A percentile compares a stretch with the other conserved stretches of the same genome.
phyloP scores from a whole-genome alignment of 1,140 invertebrate species.

The Zaprionus vittiger region DNA sequence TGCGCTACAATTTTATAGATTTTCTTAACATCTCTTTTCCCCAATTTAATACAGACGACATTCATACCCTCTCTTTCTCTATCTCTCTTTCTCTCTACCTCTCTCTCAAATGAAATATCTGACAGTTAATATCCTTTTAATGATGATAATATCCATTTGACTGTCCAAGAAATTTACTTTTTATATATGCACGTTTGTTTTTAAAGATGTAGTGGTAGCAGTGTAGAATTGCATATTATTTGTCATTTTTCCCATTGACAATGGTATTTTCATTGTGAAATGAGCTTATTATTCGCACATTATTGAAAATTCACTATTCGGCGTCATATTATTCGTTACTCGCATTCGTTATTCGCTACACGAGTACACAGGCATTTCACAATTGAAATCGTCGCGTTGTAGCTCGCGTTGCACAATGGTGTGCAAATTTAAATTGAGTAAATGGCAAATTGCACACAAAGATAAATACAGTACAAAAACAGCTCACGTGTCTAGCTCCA shows the following conservation, averaged over 20 bases:
- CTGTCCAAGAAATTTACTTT: not conserved
- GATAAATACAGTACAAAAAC: slow-evolving; percentile 38
- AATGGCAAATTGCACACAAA: slow-evolving; percentile 75
- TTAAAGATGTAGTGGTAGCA: no score
- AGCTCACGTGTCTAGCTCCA: slow-evolving; percentile 62
- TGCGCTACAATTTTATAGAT: not conserved
- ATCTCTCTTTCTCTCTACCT: not conserved
- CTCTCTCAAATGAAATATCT: not conserved
- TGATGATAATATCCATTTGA: not conserved
- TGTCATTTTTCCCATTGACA: not conserved
- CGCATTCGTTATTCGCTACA: slow-evolving; percentile 1
- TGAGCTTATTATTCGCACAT: slow-evolving; percentile 41
- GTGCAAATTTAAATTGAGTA: slow-evolving; percentile 77
- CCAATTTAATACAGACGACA: not conserved
- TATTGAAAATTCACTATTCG: slow-evolving; percentile 27
- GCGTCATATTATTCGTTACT: slow-evolving; percentile 16
- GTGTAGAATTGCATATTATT: not conserved
- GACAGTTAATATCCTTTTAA: not conserved
- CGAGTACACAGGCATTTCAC: slow-evolving; percentile 7
- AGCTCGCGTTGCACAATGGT: slow-evolving; percentile 51
- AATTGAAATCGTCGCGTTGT: slow-evolving; percentile 37
- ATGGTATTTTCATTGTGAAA: slow-evolving; percentile 16
- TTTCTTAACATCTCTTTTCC: not conserved
- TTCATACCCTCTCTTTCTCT: not conserved
- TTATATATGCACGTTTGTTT: not conserved